A percentile compares a stretch with the other conserved stretches of the same genome.
phyloP scores from a whole-genome alignment of 2,888 invertebrate species.

The Xanthia icteritia region DNA sequence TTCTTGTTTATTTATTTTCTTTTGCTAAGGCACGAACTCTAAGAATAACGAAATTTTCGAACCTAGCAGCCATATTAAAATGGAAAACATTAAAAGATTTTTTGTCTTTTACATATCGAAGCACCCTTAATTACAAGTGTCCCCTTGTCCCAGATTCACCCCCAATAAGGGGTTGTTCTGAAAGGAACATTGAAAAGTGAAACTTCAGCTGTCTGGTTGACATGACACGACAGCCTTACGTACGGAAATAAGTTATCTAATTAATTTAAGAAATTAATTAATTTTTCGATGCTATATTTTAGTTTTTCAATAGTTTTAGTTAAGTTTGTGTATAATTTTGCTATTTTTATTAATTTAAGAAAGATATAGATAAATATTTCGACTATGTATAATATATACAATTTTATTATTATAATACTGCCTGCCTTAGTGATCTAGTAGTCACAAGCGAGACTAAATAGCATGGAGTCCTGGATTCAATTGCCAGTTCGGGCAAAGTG shows the following conservation, averaged over 20 bases:
- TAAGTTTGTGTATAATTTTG: no score
- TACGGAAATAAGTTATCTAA: not conserved
- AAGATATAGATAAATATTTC: not conserved
- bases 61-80: not conserved
- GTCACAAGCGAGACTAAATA: no score
- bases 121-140: constrained; percentile 2
- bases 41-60: constrained; percentile 1
- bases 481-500: no score
- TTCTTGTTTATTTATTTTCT: constrained; percentile 27
- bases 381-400: no score
- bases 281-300: no score
- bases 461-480: no score
- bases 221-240: constrained; percentile 6
- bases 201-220: constrained; percentile 37
- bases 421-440: no score
- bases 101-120: constrained; percentile 9
- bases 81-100: not conserved
- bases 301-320: no score
- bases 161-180: constrained; percentile 30
- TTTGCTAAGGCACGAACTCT: not conserved
- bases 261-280: constrained; percentile 12
- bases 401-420: no score
- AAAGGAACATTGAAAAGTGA: constrained; percentile 38
- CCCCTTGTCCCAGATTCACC: constrained; percentile 41
- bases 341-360: constrained; percentile 13